phyloP scores from a whole-genome alignment of 2,888 invertebrate species.

The Sarcophaga rosellei region DNA sequence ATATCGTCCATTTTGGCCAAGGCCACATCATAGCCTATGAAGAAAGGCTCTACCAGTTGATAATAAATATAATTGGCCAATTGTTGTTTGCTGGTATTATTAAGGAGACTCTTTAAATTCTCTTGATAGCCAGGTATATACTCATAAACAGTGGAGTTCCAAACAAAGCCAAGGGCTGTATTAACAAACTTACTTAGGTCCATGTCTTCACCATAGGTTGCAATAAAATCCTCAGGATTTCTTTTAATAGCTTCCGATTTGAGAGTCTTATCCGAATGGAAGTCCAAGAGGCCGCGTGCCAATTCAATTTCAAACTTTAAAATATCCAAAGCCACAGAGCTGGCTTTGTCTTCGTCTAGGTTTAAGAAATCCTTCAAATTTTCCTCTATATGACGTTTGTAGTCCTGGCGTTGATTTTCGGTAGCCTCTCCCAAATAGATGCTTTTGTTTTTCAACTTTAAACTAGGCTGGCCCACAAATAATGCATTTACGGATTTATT shows the following conservation, averaged over 20 bases:
- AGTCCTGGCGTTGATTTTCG: slow-evolving; percentile 64
- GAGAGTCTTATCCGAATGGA: slow-evolving; percentile 67
- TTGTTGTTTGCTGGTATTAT: slow-evolving; percentile 61
- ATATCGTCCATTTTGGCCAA: slow-evolving; percentile 66
- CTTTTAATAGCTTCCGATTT: slow-evolving; percentile 69
- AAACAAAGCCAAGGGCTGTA: slow-evolving; percentile 71
- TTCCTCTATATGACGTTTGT: slow-evolving; percentile 59
- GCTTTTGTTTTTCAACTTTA: slow-evolving; percentile 64
- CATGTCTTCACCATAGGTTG: slow-evolving; percentile 67
- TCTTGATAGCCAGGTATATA: slow-evolving; percentile 74
- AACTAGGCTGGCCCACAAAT: slow-evolving; percentile 76
- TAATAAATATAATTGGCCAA: slow-evolving; percentile 77
- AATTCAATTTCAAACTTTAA: slow-evolving; percentile 72
- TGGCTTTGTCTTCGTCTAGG: slow-evolving; percentile 69
- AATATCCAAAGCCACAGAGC: slow-evolving; percentile 72
- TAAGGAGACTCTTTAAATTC: slow-evolving; percentile 71
- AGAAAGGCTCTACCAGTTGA: slow-evolving; percentile 74
- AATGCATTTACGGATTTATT: slow-evolving; percentile 70
- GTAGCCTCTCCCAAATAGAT: slow-evolving; percentile 69
- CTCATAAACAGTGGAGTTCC: slow-evolving; percentile 73
- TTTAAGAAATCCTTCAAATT: slow-evolving; percentile 72
- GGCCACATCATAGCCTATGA: slow-evolving; percentile 68
- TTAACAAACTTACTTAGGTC: slow-evolving; percentile 74
- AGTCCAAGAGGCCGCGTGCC: slow-evolving; percentile 71
- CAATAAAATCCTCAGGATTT: slow-evolving; percentile 68